Evolutionary conservation across 2,888 invertebrate species (phyloP), one percentile per base, ranked within the genome.

Genomic region (Ceriagrion tenellum): DNA sequence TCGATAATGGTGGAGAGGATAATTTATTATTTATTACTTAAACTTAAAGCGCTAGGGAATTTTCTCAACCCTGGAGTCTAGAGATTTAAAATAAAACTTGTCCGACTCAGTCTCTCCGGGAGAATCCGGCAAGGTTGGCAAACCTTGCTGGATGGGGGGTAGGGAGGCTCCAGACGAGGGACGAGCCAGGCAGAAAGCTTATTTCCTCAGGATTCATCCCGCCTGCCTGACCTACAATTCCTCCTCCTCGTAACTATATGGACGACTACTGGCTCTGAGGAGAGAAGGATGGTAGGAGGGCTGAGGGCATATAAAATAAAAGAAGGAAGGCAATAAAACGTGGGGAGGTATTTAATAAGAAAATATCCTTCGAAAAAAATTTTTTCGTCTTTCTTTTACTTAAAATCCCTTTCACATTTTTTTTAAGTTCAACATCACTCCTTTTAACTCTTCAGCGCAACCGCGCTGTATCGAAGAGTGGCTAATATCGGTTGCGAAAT

Each of bases 221-320:
- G 81, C 81, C 81, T 81, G 81, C 81, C 81, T 81, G 81, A 81
- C 81, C 35, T 35, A 81, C 81, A 81, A 81, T 81, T 81, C 35
- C 81, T 81, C 10, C 30, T 81, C 81, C 59, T 47, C 47, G 8
- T 81, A 81, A 81, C 81, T 81, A 35, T 35, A 81, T 69, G 81
- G 81, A 30, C 30, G 81, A 81, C 81, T 81, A 81, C 35, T 81
- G 81, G 81, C 81, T 81, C 47, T 26, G 30, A 26, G 81, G 35
- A 81, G 81, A 81, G 13, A 81, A 16, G 16, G 1, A 35, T 18
- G 12, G 47, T 47, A 47, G 47, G 26, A 69, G 69, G 69, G 26
- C 47, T 47, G 47, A 47, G 8, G 47, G 47, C 47, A 59, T 59
- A 59, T 13, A 59, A 59, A 20, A 35, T 35, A 35, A 35, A 16